Conservation (phyloP, 2,797 vertebrate species). For the Vipera ursinii region DNA sequence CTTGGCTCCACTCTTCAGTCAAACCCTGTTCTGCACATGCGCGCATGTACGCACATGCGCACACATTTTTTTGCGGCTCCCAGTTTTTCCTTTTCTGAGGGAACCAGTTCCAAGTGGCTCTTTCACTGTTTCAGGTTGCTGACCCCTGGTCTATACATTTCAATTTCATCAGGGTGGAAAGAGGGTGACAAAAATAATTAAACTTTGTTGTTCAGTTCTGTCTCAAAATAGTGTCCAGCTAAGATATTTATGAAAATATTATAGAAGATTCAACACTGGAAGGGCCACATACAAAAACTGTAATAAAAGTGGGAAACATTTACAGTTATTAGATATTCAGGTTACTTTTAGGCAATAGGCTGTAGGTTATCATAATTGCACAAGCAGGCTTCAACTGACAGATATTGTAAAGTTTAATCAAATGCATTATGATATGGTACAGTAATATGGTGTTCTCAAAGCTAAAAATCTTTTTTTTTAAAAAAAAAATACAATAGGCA, state of each 20-base stretch:
- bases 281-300: background rate
- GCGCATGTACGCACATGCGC: no score
- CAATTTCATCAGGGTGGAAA: background rate
- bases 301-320: background rate
- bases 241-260: background rate
- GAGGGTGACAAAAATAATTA: background rate
- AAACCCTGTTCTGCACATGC: no score
- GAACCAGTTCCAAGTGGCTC: no score
- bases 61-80: no score
- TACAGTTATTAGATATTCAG: background rate
- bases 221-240: background rate
- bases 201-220: background rate
- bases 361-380: background rate
- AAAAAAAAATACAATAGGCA: background rate
- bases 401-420: background rate
- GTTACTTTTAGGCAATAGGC: background rate
- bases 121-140: no score
- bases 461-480: background rate
- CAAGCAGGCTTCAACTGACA: background rate
- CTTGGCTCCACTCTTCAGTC: no score
- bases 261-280: background rate
- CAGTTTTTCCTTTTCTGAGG: no score
- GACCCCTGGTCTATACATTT: background rate
- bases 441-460: background rate
- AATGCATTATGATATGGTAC: background rate